Conservation (phyloP, 2,113 vertebrate genomes). For the Benitochromis conjunctus region DNA sequence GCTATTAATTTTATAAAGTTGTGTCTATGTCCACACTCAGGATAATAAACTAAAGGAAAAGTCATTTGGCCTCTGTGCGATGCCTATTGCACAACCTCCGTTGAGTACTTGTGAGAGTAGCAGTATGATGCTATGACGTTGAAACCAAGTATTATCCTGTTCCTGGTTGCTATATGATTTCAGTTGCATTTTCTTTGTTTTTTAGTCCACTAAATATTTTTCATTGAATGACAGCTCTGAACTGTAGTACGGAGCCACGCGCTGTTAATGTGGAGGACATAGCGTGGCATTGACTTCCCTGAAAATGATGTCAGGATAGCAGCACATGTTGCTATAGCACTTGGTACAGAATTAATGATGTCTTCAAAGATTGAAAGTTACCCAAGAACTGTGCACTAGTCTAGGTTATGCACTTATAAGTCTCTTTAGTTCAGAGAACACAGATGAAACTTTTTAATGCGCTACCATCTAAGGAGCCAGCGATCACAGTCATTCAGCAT, state of each 20-base stretch:
- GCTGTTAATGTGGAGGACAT: not conserved
- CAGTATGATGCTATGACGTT: not conserved
- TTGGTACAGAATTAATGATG: not conserved
- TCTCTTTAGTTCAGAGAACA: not conserved
- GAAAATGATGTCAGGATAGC: not conserved
- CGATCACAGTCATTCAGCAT: not conserved
- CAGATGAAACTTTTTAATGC: not conserved
- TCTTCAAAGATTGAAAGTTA: not conserved
- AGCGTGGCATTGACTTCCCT: not conserved
- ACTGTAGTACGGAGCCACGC: not conserved
- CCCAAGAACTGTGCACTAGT: not conserved
- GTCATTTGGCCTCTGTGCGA: not conserved
- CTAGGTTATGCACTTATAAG: not conserved
- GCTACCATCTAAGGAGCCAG: not conserved
- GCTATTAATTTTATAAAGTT: constrained; percentile 77
- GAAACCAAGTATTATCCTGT: not conserved
- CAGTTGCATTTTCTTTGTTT: not conserved
- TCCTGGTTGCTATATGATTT: not conserved
- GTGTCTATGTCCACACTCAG: constrained; percentile 81
- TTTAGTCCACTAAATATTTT: not conserved
- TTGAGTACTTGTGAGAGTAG: not conserved
- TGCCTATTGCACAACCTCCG: not conserved
- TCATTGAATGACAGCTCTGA: not conserved
- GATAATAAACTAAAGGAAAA: constrained; percentile 75
- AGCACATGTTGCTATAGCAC: not conserved